Evolutionary conservation across 2,113 vertebrate species (phyloP).

Genomic region (Passer montanus): DNA sequence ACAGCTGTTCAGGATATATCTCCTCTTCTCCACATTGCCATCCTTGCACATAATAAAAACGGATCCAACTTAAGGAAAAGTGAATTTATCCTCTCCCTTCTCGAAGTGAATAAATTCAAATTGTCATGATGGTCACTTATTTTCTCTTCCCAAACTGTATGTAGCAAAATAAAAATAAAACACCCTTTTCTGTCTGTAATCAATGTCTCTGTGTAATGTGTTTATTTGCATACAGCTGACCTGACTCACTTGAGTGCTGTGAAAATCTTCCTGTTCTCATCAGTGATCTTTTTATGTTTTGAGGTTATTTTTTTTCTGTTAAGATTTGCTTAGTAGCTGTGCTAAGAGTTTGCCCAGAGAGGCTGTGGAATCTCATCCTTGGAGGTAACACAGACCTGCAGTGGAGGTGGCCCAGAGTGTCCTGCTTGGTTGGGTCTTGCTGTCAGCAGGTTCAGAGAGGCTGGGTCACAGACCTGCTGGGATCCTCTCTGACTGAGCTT

Average conservation of each 20-base stretch:
- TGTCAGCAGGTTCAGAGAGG: background rate
- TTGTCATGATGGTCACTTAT: background rate
- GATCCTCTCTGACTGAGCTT: background rate
- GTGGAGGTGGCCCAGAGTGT: background rate
- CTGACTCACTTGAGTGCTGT: background rate
- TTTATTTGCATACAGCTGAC: slow-evolving; percentile 20
- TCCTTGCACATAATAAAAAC: background rate
- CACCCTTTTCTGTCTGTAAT: background rate
- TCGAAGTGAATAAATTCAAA: background rate
- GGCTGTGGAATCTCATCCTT: background rate
- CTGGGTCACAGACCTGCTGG: background rate
- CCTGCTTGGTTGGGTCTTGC: background rate
- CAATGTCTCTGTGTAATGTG: background rate
- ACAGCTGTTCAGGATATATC: background rate
- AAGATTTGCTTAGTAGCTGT: background rate
- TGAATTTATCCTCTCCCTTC: background rate
- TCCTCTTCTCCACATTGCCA: background rate
- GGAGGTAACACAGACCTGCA: background rate
- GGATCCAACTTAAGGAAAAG: background rate
- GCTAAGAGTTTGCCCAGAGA: background rate
- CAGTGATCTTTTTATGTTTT: background rate
- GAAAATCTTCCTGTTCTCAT: background rate
- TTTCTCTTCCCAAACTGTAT: background rate
- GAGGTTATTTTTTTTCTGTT: background rate
- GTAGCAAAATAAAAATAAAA: background rate